phyloP scores from a whole-genome alignment of 2,797 vertebrate genomes.

The Tolypeutes matacus region DNA sequence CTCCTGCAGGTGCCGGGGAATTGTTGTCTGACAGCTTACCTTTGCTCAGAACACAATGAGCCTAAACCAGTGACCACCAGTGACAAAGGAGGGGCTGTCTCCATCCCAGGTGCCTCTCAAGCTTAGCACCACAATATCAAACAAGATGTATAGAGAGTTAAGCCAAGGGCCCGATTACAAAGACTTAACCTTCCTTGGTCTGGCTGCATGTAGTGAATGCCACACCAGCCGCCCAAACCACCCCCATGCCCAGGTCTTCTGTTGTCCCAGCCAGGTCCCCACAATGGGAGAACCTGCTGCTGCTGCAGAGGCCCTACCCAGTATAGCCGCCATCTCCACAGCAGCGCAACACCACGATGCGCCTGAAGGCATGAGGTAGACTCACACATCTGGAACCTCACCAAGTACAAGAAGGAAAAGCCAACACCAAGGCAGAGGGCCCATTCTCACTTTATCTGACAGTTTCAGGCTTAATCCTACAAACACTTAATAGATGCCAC shows the following conservation, averaged over 20 bases:
- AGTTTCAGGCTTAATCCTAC: neutral
- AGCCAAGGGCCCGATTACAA: neutral
- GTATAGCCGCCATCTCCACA: neutral
- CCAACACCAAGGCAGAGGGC: neutral
- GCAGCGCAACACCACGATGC: fast-evolving
- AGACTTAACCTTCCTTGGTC: neutral
- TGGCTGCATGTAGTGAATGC: neutral
- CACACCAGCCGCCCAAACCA: neutral
- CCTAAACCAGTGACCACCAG: neutral
- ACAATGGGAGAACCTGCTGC: neutral
- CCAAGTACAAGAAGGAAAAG: neutral
- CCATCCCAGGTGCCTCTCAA: neutral
- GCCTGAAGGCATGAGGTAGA: fast-evolving
- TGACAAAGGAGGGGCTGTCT: neutral
- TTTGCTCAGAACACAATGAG: neutral
- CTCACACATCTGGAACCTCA: fast-evolving
- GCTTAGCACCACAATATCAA: neutral
- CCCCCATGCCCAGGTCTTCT: neutral
- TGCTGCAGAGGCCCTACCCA: neutral
- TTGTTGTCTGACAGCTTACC: too few species aligned
- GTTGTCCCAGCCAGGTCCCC: neutral
- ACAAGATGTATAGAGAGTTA: neutral
- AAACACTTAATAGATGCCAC: fast-evolving
- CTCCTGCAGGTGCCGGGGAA: neutral
- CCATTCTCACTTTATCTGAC: neutral